Percentiles rank a stretch among this genome's conserved stretches.
phyloP scores from a whole-genome alignment of 2,797 vertebrate species.

The Galago senegalensis region DNA sequence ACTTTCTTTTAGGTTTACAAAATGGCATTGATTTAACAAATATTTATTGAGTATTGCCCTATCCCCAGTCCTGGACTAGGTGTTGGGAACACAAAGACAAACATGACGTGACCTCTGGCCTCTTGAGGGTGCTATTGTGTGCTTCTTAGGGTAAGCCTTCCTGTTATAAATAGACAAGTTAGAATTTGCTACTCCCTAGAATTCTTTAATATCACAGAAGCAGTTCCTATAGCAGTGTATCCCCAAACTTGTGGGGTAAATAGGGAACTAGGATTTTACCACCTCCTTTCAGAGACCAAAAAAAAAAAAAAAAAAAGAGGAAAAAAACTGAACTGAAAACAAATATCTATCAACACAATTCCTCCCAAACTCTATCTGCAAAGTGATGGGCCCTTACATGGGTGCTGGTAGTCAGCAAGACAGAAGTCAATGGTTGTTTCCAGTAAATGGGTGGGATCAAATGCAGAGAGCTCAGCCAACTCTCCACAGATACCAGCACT shows the following conservation, averaged over 20 bases:
- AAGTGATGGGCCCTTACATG: background rate
- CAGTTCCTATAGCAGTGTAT: background rate
- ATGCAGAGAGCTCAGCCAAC: fast-evolving
- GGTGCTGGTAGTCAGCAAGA: background rate
- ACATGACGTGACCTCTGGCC: background rate
- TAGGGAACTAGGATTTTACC: background rate
- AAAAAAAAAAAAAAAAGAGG: background rate
- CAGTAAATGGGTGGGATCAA: background rate
- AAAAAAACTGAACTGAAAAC: constrained; percentile 42
- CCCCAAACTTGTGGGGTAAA: background rate
- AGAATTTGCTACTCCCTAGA: constrained; percentile 33
- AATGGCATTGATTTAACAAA: background rate
- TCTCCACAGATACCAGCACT: background rate
- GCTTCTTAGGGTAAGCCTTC: background rate
- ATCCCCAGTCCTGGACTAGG: background rate
- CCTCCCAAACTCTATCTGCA: background rate
- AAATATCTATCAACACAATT: background rate
- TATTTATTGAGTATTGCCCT: background rate
- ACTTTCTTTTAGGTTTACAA: constrained; percentile 53
- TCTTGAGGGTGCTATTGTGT: background rate
- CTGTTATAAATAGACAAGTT: constrained; percentile 6
- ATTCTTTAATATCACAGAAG: background rate
- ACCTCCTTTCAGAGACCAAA: background rate
- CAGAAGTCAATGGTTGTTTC: background rate
- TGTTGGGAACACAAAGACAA: background rate